Percentiles rank a stretch among this genome's conserved stretches.
Evolutionary conservation across 1,140 invertebrate genomes (phyloP).

Genomic region (Eubasilissa regina): DNA sequence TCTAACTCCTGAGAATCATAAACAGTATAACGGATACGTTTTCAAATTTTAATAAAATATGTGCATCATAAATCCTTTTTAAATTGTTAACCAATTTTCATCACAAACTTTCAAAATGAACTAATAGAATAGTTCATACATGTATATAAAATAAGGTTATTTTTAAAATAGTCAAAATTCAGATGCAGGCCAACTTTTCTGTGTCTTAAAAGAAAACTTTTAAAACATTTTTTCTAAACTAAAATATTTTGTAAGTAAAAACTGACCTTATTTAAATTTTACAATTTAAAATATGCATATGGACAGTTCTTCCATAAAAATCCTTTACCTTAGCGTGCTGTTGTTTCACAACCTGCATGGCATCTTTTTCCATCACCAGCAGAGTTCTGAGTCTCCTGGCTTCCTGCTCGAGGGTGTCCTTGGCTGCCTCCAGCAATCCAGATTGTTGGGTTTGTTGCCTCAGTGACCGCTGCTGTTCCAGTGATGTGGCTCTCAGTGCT

Average conservation of each 20-base stretch:
- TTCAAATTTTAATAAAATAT: too few species aligned
- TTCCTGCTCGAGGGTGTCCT: slow-evolving; percentile 48
- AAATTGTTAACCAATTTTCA: too few species aligned
- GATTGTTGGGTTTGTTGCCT: slow-evolving; percentile 15
- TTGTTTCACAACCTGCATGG: slow-evolving; percentile 16
- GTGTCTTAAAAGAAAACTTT: too few species aligned
- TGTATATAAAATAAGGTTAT: not conserved
- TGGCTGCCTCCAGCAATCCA: slow-evolving; percentile 42
- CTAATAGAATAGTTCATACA: too few species aligned
- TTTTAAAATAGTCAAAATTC: not conserved
- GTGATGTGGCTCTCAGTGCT: not conserved
- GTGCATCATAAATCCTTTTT: too few species aligned
- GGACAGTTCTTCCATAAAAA: not conserved
- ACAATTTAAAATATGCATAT: not conserved
- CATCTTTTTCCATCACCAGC: slow-evolving; percentile 52
- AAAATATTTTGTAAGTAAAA: too few species aligned
- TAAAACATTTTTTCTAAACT: too few species aligned
- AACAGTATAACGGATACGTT: not conserved
- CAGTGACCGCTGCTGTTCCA: slow-evolving; percentile 31
- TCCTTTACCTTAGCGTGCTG: slow-evolving; percentile 51
- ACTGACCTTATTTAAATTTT: not conserved
- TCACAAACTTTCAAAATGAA: too few species aligned
- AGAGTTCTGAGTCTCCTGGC: slow-evolving; percentile 46
- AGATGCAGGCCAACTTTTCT: too few species aligned
- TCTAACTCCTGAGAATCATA: slow-evolving; percentile 50